Percentiles rank a stretch among this genome's conserved stretches.
Evolutionary conservation across 2,797 vertebrate species (phyloP).

Genomic region (Anabacerthia variegaticeps): DNA sequence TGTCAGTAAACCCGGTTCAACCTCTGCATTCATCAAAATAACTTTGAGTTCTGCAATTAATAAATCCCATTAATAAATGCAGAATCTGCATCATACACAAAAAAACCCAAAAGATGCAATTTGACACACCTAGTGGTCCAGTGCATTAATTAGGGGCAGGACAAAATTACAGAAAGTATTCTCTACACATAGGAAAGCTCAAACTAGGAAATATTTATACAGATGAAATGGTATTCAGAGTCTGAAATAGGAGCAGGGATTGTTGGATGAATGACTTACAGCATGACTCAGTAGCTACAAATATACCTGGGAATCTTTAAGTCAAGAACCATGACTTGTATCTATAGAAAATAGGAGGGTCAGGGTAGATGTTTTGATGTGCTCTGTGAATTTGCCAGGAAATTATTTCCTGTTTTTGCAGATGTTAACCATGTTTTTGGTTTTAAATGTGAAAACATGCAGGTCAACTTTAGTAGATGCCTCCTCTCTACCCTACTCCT

Average conservation of each 20-base stretch:
- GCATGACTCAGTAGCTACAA: neutral
- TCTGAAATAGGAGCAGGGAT: neutral
- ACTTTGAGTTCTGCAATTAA: neutral
- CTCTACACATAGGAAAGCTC: neutral
- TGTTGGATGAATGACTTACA: neutral
- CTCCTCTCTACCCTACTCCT: neutral
- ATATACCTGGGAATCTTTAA: neutral
- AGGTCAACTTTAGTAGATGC: neutral
- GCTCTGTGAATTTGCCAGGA: neutral
- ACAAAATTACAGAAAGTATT: neutral
- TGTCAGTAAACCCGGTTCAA: neutral
- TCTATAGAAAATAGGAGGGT: neutral
- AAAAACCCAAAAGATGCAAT: neutral
- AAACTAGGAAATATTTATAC: neutral
- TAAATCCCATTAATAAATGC: neutral
- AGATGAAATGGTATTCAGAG: neutral
- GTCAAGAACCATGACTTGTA: neutral
- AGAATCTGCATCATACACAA: neutral
- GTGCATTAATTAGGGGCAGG: neutral
- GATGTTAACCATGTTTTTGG: neutral
- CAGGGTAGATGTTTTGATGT: neutral
- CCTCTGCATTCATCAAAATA: constrained; percentile 8
- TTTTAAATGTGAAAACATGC: neutral
- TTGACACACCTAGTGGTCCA: neutral
- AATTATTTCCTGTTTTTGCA: neutral